Evolutionary conservation across 2,888 invertebrate genomes (phyloP).

Genomic region (Dusona sp.): DNA sequence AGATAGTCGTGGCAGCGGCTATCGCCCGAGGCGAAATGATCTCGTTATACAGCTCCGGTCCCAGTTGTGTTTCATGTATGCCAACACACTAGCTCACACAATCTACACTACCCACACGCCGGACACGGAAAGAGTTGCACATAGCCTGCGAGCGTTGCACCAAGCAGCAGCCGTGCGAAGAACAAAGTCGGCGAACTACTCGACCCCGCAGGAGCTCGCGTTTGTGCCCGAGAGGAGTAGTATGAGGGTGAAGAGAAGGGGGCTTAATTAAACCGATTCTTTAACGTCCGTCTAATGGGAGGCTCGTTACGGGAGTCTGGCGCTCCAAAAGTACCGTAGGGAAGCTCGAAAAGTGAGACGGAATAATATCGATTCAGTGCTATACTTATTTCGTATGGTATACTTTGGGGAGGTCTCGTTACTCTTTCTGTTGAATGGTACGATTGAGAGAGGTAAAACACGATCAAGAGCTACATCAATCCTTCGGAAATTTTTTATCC

Average conservation of each 20-base stretch:
- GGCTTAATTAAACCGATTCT: slow-evolving; percentile 73
- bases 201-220: slow-evolving; percentile 31
- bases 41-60: slow-evolving; percentile 44
- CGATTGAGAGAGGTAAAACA: not conserved
- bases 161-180: slow-evolving; percentile 60
- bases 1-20: slow-evolving; percentile 29
- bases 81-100: slow-evolving; percentile 20
- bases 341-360: slow-evolving; percentile 59
- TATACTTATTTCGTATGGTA: slow-evolving; percentile 17
- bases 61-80: slow-evolving; percentile 53
- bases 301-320: slow-evolving; percentile 70
- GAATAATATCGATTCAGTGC: slow-evolving; percentile 68
- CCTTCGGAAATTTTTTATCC: not conserved
- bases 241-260: slow-evolving; percentile 18
- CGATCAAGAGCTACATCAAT: not conserved
- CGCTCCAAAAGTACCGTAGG: slow-evolving; percentile 38
- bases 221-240: slow-evolving; percentile 15
- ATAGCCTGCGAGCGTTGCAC: slow-evolving; percentile 14
- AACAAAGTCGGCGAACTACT: slow-evolving; percentile 65
- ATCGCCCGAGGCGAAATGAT: slow-evolving; percentile 53
- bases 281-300: slow-evolving; percentile 72
- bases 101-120: slow-evolving; percentile 18
- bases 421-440: slow-evolving; percentile 40
- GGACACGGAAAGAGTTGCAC: slow-evolving; percentile 44
- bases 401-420: slow-evolving; percentile 61